Evolutionary conservation across 1,140 invertebrate genomes (phyloP).

Genomic region (Anastrepha obliqua): DNA sequence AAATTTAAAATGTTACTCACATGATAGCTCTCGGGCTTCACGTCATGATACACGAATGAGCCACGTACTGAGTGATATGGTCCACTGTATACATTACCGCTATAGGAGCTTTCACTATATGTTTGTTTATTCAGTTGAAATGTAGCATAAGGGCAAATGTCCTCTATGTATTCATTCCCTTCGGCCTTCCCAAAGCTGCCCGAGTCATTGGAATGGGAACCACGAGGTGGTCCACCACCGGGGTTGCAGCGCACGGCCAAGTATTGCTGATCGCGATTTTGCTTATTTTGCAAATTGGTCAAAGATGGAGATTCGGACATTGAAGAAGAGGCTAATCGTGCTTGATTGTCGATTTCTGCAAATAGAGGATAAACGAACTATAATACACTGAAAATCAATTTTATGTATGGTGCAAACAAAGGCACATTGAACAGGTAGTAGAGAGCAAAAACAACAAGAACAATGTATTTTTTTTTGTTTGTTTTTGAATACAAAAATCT

Average conservation of each 20-base stretch:
- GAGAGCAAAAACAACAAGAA: background rate
- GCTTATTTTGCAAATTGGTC: constrained; percentile 84
- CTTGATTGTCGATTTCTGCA: constrained; percentile 68
- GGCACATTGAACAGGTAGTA: background rate
- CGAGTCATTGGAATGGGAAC: constrained; percentile 75
- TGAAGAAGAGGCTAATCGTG: constrained; percentile 69
- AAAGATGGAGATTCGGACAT: constrained; percentile 81
- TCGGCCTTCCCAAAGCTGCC: constrained; percentile 77
- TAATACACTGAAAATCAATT: too few relatives aligned
- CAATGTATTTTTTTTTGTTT: too few relatives aligned
- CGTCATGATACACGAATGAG: constrained; percentile 92
- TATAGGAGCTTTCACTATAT: constrained; percentile 91
- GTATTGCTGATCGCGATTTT: constrained; percentile 85
- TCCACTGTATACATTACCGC: constrained; percentile 89
- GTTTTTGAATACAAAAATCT: too few relatives aligned
- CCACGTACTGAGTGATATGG: constrained; percentile 90
- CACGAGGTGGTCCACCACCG: constrained; percentile 73
- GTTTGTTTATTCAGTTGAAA: constrained; percentile 91
- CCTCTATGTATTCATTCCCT: constrained; percentile 87
- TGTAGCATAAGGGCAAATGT: constrained; percentile 93
- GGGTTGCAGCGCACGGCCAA: constrained; percentile 77
- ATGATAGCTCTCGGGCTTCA: constrained; percentile 78
- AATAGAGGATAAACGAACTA: background rate
- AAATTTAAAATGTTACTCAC: constrained; percentile 68
- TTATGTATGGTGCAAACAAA: too few relatives aligned